Evolutionary conservation across 2,113 vertebrate species (phyloP), one percentile per base, ranked within the genome.

Genomic region (Pheucticus melanocephalus): DNA sequence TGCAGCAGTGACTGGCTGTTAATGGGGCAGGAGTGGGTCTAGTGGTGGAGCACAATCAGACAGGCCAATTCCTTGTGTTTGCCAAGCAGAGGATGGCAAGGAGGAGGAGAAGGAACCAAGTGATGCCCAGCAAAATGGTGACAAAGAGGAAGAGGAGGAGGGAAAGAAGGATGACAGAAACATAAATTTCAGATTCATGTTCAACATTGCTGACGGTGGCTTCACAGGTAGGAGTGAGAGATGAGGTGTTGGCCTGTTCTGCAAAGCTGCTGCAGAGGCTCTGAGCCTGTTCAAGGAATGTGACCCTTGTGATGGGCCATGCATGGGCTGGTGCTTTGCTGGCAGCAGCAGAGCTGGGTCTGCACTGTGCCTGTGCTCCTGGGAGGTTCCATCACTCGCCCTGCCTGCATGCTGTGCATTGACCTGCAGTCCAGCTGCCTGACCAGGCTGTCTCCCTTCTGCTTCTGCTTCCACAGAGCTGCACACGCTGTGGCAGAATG

Each of bases 401-500:
- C 25, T 8, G 73, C 69, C 59, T 6, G 3, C 9, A 20, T 5
- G 11, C 77, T 21, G 7, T 15, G 48, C 6, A 1, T 1, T n/a
- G 69, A 47, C 42, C 22, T 6, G 9, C 72, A 21, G 60, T 54
- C 37, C 8, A 0, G 15, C 64, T 45, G 56, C 64, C 86, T 90
- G 54, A 85, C 44, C 3, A 2, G 23, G 31, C 83, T 60, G 33
- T 56, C 78, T 87, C 25, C 54, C 70, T 90, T 76, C 87, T 17
- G 16, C 28, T 59, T 39, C 92, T 73, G 48, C 60, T 81, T 75
- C 90, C 28, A 66, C 98, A 99, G 99, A 99, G 97, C 92, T 99
- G 85, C 99, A 99, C 98, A 99, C 99, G 0, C 98, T 99, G 77
- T 99, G 99, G 99, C 99, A 99, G 97, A 99, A 99, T 0, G 99